A percentile compares a stretch with the other conserved stretches of the same genome.
These are phyloP conservation scores for Stigmatopora argus DNA, from an alignment of 2,113 vertebrate genomes.

Conservation along the genomic window DNA sequence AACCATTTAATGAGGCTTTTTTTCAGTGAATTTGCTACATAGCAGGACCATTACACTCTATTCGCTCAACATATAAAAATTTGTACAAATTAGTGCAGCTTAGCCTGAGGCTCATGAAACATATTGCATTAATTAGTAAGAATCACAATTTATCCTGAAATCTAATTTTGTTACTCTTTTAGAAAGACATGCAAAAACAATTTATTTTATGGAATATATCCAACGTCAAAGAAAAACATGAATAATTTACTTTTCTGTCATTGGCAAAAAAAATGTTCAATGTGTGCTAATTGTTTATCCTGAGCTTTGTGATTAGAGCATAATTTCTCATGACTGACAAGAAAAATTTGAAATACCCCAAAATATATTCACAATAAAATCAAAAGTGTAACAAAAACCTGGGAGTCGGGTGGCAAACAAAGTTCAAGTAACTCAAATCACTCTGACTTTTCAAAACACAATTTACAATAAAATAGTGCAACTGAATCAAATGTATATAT, in stretches of 20 bases:
- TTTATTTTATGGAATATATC: neutral
- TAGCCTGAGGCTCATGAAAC: slow-evolving; percentile 68
- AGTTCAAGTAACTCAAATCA: neutral
- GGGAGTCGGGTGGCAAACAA: no score
- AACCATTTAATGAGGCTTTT: slow-evolving; percentile 49
- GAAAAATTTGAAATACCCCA: neutral
- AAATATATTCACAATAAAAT: neutral
- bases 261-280: slow-evolving; percentile 1
- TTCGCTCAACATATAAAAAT: slow-evolving; percentile 65
- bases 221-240: slow-evolving; percentile 9
- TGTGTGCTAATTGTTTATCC: slow-evolving; percentile 56
- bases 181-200: slow-evolving; percentile 47
- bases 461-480: neutral
- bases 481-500: neutral
- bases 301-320: slow-evolving; percentile 61
- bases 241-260: slow-evolving; percentile 30
- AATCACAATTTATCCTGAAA: slow-evolving; percentile 58
- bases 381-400: neutral
- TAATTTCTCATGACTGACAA: neutral
- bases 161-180: slow-evolving; percentile 47
- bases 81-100: slow-evolving; percentile 70
- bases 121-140: slow-evolving; percentile 57
- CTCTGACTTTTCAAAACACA: neutral
- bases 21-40: slow-evolving; percentile 35
- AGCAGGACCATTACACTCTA: slow-evolving; percentile 42